Conservation (phyloP, 2,113 vertebrate genomes). For the Rhadina sibilatrix region DNA sequence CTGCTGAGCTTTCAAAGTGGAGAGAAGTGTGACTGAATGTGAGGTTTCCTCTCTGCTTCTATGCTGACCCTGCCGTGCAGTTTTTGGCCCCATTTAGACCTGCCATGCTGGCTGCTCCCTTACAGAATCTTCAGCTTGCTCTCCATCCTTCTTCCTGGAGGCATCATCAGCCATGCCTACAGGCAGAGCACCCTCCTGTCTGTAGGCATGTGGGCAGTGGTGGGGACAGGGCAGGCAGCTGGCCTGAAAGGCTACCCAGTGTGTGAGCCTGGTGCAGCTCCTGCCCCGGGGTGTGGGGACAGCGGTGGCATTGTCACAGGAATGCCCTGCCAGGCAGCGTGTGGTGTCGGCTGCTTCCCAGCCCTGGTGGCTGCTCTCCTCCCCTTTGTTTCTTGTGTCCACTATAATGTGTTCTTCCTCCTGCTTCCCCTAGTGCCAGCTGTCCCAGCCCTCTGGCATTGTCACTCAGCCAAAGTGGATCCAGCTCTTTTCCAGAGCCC, state of each 20-base stretch:
- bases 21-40: background rate
- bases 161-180: fast-evolving
- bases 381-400: conserved; percentile 20
- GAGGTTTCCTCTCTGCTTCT: background rate
- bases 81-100: background rate
- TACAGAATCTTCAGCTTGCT: background rate
- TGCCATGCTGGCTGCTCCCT: background rate
- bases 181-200: background rate
- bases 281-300: background rate
- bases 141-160: background rate
- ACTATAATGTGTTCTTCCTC: background rate
- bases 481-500: background rate
- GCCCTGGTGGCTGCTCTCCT: background rate
- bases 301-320: background rate
- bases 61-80: background rate
- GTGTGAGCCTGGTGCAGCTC: background rate
- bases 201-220: fast-evolving
- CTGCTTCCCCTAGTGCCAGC: background rate
- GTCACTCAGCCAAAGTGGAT: background rate
- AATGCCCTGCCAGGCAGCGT: background rate
- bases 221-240: background rate
- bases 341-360: background rate
- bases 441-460: background rate
- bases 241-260: conserved; percentile 23
- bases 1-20: background rate